Conservation (phyloP, 2,113 vertebrate species). For the Seriola rivoliana region DNA sequence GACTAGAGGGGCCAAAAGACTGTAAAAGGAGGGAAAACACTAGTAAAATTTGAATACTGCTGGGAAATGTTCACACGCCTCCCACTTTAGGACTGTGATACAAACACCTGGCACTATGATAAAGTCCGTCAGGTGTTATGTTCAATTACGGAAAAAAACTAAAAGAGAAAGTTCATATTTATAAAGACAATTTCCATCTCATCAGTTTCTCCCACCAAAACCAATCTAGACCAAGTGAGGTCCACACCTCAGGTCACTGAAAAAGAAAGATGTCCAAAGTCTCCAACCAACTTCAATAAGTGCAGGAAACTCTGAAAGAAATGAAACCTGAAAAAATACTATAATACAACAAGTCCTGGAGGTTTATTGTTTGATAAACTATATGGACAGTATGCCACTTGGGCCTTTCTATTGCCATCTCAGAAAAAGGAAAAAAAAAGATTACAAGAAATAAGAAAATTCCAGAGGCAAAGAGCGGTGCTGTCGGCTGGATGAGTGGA, state of each 20-base stretch:
- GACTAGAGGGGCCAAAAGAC: background rate
- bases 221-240: background rate
- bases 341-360: slow-evolving; percentile 68
- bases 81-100: background rate
- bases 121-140: background rate
- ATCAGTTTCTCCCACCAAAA: background rate
- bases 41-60: background rate
- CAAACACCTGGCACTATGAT: too few species aligned
- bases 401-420: slow-evolving; percentile 30
- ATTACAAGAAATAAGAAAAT: slow-evolving; percentile 76
- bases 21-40: background rate
- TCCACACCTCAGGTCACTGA: slow-evolving; percentile 1
- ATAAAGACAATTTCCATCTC: background rate
- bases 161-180: slow-evolving; percentile 3
- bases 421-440: slow-evolving; percentile 53
- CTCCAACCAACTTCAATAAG: slow-evolving; percentile 16
- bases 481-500: slow-evolving; percentile 69
- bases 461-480: slow-evolving; percentile 75
- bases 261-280: slow-evolving; percentile 20
- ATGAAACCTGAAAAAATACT: slow-evolving; percentile 22
- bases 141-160: background rate
- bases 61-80: background rate
- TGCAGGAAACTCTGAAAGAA: slow-evolving; percentile 21
- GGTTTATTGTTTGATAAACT: slow-evolving; percentile 80
- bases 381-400: slow-evolving; percentile 71